Conservation (phyloP, 2,888 invertebrate species). For the Drosophila colorata region DNA sequence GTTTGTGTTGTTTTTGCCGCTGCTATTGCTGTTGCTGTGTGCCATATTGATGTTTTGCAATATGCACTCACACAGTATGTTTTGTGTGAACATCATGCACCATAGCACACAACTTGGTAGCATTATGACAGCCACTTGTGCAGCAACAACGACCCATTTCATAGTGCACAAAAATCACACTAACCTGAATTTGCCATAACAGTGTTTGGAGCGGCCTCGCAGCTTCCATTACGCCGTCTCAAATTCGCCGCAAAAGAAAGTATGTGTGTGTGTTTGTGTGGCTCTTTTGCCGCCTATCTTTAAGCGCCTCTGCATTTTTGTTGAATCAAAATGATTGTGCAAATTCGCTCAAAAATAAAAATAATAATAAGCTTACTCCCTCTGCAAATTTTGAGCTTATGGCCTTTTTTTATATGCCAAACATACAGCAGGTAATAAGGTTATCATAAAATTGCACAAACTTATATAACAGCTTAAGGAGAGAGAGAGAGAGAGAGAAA, state of each 20-base stretch:
- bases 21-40: slow-evolving; percentile 42
- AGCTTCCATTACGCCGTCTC: slow-evolving; percentile 52
- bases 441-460: slow-evolving; percentile 17
- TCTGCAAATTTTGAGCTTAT: slow-evolving; percentile 5
- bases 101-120: slow-evolving; percentile 14
- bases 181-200: slow-evolving; percentile 76
- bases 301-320: slow-evolving; percentile 27
- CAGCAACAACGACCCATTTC: slow-evolving; percentile 62
- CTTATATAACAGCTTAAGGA: slow-evolving; percentile 19
- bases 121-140: slow-evolving; percentile 59
- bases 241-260: slow-evolving; percentile 61
- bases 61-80: slow-evolving; percentile 31
- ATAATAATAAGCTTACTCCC: slow-evolving; percentile 18
- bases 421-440: slow-evolving; percentile 19
- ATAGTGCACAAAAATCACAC: slow-evolving; percentile 75
- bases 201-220: slow-evolving; percentile 40
- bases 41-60: slow-evolving; percentile 70
- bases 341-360: slow-evolving; percentile 47
- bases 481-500: neutral
- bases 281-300: slow-evolving; percentile 37
- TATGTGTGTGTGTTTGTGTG: slow-evolving; percentile 17
- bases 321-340: slow-evolving; percentile 57
- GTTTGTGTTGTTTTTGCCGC: slow-evolving; percentile 44
- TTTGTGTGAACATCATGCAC: slow-evolving; percentile 48
- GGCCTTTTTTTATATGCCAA: slow-evolving; percentile 12